Evolutionary conservation across 2,888 invertebrate species (phyloP), one percentile per base, ranked within the genome.

Genomic region (Acanthosoma haemorrhoidale): DNA sequence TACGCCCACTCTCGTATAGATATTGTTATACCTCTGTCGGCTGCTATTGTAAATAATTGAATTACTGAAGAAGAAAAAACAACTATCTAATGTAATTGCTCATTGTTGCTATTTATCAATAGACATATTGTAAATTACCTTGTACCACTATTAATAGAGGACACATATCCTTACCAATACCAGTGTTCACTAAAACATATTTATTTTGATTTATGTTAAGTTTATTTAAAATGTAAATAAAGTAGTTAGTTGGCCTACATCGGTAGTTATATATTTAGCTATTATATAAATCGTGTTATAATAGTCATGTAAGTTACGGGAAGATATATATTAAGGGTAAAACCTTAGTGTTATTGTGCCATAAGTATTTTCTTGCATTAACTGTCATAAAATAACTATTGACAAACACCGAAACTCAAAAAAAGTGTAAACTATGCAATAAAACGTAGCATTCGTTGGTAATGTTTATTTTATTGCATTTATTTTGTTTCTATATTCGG

Each of bases 171-270:
- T 64, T 64, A 43, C 43, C 25, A 25, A 21, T 43, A 13, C 18
- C 21, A 11, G 43, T 43, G 43, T 43, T 43, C 43, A n/a, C n/a
- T n/a, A n/a, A 43, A 61, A 38, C 2, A 4, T 38, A 36, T 61
- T 38, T 1, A 36, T 43, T 51, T 66, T 3, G 34, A 16, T 29
- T 51, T 43, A 32, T 38, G 18, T 21, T 39, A 31, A 25, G 8
- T 43, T 58, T 68, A 8, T 25, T 34, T 31, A 36, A 21, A 21
- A 38, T 68, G 68, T 68, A 68, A 15, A 68, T 68, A 66, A 67
- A 70, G 70, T 70, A 70, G 70, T 70, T 67, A 70, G 70, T 66
- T 70, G 70, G 70, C 70, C 70, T 70, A 70, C 41, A 70, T 34
- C 39, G 21, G 67, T 66, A 70, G 70, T 68, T 58, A 32, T 63